Evolutionary conservation across 1,140 invertebrate species (phyloP), one percentile per base, ranked within the genome.

Genomic region (Pentalonia nigronervosa): DNA sequence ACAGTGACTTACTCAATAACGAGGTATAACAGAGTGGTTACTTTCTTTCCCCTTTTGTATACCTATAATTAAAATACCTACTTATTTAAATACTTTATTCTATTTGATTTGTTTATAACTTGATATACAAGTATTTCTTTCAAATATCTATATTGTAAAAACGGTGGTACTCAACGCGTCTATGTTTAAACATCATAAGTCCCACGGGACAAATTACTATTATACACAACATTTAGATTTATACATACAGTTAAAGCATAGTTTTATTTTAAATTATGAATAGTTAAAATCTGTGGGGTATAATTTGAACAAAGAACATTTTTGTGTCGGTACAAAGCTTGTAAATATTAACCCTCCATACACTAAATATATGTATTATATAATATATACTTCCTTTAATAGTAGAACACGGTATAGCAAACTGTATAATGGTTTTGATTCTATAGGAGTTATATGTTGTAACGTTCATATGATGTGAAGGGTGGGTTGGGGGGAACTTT

Each of bases 141-240:
- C 4, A 20, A 50, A 88, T 88, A 9, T 88, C 30, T 88, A 25
- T 48, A 7, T n/a, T n/a, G 6, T 48, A 41, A 60, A 25, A 25
- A 90, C 88, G 41, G 17, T 30, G 25, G 36, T 36, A 88, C 30
- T 48, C 34, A 30, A 45, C 21, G 53, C 30, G 36, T 67, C 53
- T 36, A 30, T 45, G 53, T 67, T 90, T 86, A 30, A 67, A n/a
- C 67, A 45, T 34, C 30, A 91, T 11, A 45, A 91, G 41, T 23
- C 90, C 17, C 90, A 9, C 7, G 90, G 36, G 90, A 91, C 67
- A 76, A 34, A 91, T 81, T 67, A 81, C 41, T 48, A 48, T 88
- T 36, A 45, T 41, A 48, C 21, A 88, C 30, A 30, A 88, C 86
- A n/a, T 17, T 41, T 34, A 14, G 45, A 48, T 88, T 48, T 88